Conservation (phyloP, 2,888 invertebrate species). For the Metacarcinus magister region DNA sequence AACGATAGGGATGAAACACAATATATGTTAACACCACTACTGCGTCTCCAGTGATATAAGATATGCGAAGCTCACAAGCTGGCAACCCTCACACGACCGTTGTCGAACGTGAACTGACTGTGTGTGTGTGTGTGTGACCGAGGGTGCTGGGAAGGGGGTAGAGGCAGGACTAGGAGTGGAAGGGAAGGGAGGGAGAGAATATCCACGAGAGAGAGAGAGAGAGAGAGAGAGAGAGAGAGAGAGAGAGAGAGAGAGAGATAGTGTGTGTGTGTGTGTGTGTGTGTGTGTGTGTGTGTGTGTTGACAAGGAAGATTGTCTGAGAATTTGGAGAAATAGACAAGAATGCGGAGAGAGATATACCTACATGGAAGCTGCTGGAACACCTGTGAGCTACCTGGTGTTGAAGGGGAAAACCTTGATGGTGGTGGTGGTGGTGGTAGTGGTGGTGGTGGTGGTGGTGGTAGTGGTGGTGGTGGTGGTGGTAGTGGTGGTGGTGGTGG, state of each 20-base stretch:
- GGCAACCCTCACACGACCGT: background rate
- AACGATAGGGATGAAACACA: background rate
- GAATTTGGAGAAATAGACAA: too few species aligned
- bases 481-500: background rate
- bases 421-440: background rate
- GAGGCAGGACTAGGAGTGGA: background rate
- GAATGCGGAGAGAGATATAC: background rate
- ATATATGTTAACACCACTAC: background rate
- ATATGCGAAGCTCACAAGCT: background rate
- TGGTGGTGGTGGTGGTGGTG: background rate
- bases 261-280: too few species aligned
- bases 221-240: background rate
- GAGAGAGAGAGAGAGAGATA: constrained; percentile 4
- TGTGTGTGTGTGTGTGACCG: background rate
- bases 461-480: background rate
- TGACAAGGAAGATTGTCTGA: too few species aligned
- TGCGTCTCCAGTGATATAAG: background rate
- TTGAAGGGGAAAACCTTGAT: background rate
- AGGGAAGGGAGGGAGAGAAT: background rate
- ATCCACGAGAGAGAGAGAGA: background rate
- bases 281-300: too few species aligned
- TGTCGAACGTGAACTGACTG: background rate
- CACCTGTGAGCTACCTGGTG: background rate
- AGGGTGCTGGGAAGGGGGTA: background rate
- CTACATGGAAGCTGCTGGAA: background rate